Evolutionary conservation across 2,113 vertebrate genomes (phyloP).

Genomic region (Anseranas semipalmata): DNA sequence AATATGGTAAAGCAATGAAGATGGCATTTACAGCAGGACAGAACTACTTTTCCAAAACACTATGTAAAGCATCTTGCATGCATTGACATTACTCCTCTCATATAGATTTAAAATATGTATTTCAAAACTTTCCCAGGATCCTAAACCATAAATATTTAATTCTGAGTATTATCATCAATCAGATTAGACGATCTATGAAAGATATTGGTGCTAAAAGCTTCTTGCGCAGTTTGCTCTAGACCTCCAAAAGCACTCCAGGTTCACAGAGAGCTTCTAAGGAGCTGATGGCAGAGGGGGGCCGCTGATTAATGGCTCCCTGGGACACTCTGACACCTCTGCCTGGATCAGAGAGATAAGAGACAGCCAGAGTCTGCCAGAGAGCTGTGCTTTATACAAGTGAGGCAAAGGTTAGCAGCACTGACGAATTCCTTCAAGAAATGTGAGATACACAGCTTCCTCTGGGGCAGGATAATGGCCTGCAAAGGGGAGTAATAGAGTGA

Average conservation of each 20-base stretch:
- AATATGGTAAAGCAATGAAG: background rate
- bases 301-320: slow-evolving; percentile 76
- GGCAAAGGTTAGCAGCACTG: slow-evolving; percentile 70
- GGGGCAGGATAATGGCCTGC: slow-evolving; percentile 47
- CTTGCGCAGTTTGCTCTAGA: background rate
- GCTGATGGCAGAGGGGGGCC: slow-evolving; percentile 56
- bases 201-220: slow-evolving; percentile 55
- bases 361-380: slow-evolving; percentile 8
- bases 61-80: background rate
- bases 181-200: slow-evolving; percentile 34
- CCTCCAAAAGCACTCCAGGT: slow-evolving; percentile 57
- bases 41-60: background rate
- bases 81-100: background rate
- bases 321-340: slow-evolving; percentile 75
- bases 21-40: background rate
- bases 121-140: slow-evolving; percentile 39
- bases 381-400: slow-evolving; percentile 9
- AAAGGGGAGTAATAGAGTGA: slow-evolving; percentile 31
- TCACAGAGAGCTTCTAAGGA: slow-evolving; percentile 44
- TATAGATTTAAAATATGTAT: background rate
- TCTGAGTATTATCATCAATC: slow-evolving; percentile 60
- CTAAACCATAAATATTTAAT: slow-evolving; percentile 78
- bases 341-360: slow-evolving; percentile 76
- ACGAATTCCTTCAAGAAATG: slow-evolving; percentile 45
- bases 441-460: slow-evolving; percentile 23